Percentiles rank a stretch among this genome's conserved stretches.
Conservation (phyloP, 64 coral and sea anemone species). For the Astreopora myriophthalma region DNA sequence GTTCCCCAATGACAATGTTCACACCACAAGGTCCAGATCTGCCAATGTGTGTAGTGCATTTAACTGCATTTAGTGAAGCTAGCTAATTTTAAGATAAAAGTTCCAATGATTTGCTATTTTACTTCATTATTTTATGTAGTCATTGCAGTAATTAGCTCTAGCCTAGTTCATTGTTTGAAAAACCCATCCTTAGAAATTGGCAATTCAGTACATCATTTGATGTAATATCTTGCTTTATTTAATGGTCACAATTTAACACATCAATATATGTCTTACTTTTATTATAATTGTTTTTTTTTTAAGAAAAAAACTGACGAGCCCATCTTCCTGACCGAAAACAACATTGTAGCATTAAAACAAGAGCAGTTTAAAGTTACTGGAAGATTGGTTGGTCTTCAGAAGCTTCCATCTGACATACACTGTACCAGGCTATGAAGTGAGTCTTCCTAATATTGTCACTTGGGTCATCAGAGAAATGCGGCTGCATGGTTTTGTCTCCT, state of each 20-base stretch:
- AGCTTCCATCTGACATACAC: not conserved
- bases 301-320: not conserved
- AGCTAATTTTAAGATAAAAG: not conserved
- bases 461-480: slow-evolving; percentile 14
- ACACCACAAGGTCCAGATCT: not conserved
- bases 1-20: not conserved
- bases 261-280: not conserved
- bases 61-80: not conserved
- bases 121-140: not conserved
- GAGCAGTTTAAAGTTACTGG: not conserved
- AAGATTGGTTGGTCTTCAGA: not conserved
- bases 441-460: not conserved
- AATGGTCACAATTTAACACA: no score
- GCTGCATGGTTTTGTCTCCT: not conserved
- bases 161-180: no score
- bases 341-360: not conserved
- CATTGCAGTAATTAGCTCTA: not conserved
- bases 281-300: not conserved
- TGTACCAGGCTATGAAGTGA: not conserved
- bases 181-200: no score
- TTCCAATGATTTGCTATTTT: no score
- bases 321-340: not conserved
- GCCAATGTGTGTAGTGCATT: not conserved
- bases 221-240: no score
- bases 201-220: no score